Evolutionary conservation across 2,113 vertebrate species (phyloP), one percentile per base, ranked within the genome.

Genomic region (Rhinoderma darwinii): DNA sequence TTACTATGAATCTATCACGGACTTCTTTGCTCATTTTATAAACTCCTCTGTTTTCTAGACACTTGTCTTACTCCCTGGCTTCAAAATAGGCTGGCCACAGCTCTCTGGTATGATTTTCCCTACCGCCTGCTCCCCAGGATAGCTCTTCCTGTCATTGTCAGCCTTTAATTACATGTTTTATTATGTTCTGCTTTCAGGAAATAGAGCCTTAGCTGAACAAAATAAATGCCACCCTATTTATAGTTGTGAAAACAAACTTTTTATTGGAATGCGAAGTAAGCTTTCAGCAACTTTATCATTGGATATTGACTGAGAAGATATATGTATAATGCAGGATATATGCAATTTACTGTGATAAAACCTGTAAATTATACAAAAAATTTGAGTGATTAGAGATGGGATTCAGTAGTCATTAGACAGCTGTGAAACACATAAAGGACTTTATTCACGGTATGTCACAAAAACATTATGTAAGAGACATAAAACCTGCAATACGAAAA

Each of bases 101-200:
- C 72, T 43, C 83, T 56, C 32, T 27, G 41, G 66, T 30, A 50
- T 22, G 37, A 27, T 56, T 54, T 79, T 86, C 85, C 70, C 77
- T 73, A 56, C 85, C 66, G 35, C 85, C 66, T 44, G 35, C 77
- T 73, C 77, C 50, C 17, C 66, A 74, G 66, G 76, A 81, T 41
- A 86, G 85, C 77, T 51, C 77, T 86, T 86, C 85, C 85, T 82
- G 77, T 44, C 66, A 86, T 86, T 86, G 77, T 86, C 85, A 86
- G 47, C 47, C 77, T 59, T 81, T 86, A 86, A 86, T 86, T 86
- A 82, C 76, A 59, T 27, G 78, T 86, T 81, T 86, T 86, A 81
- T 74, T 86, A 81, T 86, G 77, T 68, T 81, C 37, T 56, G 35
- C 85, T 73, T 74, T 86, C 85, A 82, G 85, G 85, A 82, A 86